Evolutionary conservation across 2,888 invertebrate species (phyloP), one percentile per base, ranked within the genome.

Genomic region (Drosophila quinaria): DNA sequence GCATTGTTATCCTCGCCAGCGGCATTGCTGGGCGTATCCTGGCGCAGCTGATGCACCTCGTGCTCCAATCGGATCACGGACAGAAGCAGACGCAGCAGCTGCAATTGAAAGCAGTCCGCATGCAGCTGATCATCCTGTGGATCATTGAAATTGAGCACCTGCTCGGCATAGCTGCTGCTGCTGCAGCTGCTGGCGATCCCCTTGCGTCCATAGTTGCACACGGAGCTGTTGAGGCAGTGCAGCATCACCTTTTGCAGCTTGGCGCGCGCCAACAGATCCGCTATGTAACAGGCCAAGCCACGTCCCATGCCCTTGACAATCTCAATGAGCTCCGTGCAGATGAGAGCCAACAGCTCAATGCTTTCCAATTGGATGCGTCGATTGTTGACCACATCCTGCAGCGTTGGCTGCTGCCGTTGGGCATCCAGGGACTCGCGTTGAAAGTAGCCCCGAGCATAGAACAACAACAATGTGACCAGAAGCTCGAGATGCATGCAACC

Each of bases 401-500:
- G 93, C 0, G 95, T 94, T 0, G 96, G 93, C 77, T 94, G 94
- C 85, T 94, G 91, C 25, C 90, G 90, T 29, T 90, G 88, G 15
- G 89, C 79, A 25, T 92, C 91, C 37, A 85, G 64, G 0, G 90
- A 84, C 5, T 92, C 91, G 1, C 89, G 71, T 54, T 93, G 92
- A 35, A 93, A 93, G 91, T 95, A 97, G 62, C 97, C 96, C 50
- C 97, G 94, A 0, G 97, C 94, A 91, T 95, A 97, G 92, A 97
- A 97, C 62, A 97, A 93, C 87, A 96, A 96, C 44, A 97, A 94
- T 1, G 96, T 94, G 67, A 96, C 94, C 35, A 97, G 92, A 11
- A 97, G 95, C 92, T 97, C 97, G 59, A 97, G 93, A 83, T 96
- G 96, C 95, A 96, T 97, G 90, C 95, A 96, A 37, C 96, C 96